Evolutionary conservation across 2,113 vertebrate genomes (phyloP), one percentile per base, ranked within the genome.

Genomic region (Typhlomys cinereus): DNA sequence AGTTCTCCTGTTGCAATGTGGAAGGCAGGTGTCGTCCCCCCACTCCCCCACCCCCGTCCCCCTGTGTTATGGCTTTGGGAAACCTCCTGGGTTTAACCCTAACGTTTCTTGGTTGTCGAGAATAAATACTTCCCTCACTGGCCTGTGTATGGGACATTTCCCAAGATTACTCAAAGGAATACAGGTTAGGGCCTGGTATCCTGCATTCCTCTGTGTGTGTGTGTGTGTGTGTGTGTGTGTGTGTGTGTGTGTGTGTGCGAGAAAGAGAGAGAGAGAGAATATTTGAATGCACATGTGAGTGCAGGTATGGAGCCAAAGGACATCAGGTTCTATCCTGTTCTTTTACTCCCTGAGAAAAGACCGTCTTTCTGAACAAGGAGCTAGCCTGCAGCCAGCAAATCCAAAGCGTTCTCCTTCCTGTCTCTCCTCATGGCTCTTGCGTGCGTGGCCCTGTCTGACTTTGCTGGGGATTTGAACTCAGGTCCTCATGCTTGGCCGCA

Each of bases 191-290:
- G 13, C 76, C 66, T n/a, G 46, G 61, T n/a, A 59, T 50, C 52
- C 54, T 52, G 46, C 70, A 23, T 90, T 17, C 12, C 5, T 31
- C 21, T 39, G 1, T 75, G 13, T 75, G 4, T 46, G 21, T 50
- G 2, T 25, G 12, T 59, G 2, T 36, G 18, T 36, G 0, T 23
- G 9, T 25, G 3, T 41, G 3, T 41, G 9, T 41, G 1, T 44
- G 17, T 44, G 4, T 11, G 17, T 46, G 29, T 73, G 27, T 46
- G 25, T 73, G 57, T 25, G 4, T 44, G 27, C 86, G n/a, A n/a
- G n/a, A n/a, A n/a, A n/a, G n/a, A n/a, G n/a, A n/a, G n/a, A n/a
- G n/a, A n/a, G n/a, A n/a, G n/a, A n/a, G n/a, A n/a, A n/a, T n/a
- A n/a, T 61, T 80, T 61, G 57, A 44, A 25, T 61, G 54, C 27